phyloP scores from a whole-genome alignment of 1,140 invertebrate species.

The Drosophila hydei region DNA sequence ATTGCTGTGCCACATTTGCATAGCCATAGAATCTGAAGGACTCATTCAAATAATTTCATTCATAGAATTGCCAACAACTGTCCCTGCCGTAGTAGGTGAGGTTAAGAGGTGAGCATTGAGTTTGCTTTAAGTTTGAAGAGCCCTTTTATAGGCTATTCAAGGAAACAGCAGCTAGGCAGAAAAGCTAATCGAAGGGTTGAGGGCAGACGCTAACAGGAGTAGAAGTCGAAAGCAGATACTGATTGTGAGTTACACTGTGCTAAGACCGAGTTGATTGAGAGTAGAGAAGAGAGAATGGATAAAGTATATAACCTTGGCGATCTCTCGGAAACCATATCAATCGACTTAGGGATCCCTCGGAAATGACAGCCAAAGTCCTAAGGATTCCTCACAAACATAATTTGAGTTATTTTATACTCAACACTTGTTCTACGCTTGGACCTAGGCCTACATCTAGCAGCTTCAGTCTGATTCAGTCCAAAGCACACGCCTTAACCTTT shows the following conservation, averaged over 20 bases:
- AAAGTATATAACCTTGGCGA: too few relatives aligned
- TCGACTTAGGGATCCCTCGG: too few relatives aligned
- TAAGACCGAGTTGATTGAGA: neutral
- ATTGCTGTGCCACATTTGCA: constrained; percentile 23
- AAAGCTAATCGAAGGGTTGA: neutral
- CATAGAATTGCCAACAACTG: constrained; percentile 7
- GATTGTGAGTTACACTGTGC: neutral
- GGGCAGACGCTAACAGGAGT: neutral
- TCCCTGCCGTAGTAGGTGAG: neutral
- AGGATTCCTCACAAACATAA: too few relatives aligned
- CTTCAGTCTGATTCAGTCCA: too few relatives aligned
- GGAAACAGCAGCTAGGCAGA: neutral
- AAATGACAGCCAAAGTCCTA: too few relatives aligned
- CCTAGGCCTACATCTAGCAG: too few relatives aligned
- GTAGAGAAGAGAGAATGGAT: too few relatives aligned
- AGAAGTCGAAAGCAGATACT: neutral
- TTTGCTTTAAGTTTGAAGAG: constrained; percentile 28
- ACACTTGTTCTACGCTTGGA: neutral
- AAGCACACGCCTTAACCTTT: neutral
- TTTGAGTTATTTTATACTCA: too few relatives aligned
- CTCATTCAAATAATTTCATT: constrained; percentile 40
- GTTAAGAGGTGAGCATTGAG: neutral
- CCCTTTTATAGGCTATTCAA: constrained; percentile 12
- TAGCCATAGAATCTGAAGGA: constrained; percentile 21
- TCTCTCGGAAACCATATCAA: too few relatives aligned